Evolutionary conservation across 2,113 vertebrate species (phyloP).

Genomic region (Myiagra hebetior): DNA sequence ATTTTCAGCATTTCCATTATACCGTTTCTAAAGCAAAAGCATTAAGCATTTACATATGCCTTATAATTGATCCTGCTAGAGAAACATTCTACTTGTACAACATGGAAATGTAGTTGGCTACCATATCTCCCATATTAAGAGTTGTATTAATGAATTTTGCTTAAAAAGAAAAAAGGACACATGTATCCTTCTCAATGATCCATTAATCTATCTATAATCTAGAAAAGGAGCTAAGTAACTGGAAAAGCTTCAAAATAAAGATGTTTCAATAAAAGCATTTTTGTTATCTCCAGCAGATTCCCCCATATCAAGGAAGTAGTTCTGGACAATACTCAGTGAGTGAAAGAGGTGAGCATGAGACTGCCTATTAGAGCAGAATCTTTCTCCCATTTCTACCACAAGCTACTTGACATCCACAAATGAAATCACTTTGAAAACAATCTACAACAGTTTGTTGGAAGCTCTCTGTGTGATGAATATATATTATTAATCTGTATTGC

Average conservation of each 20-base stretch:
- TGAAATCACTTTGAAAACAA: background rate
- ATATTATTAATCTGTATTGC: background rate
- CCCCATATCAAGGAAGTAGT: background rate
- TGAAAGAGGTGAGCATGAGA: background rate
- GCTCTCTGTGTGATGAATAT: background rate
- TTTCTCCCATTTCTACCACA: background rate
- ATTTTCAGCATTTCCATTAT: background rate
- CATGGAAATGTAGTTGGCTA: background rate
- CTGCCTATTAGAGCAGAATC: background rate
- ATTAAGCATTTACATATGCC: background rate
- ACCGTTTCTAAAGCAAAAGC: background rate
- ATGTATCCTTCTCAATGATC: background rate
- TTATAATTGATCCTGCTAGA: background rate
- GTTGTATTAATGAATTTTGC: background rate
- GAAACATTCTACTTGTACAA: background rate
- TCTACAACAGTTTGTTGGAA: background rate
- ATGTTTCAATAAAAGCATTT: background rate
- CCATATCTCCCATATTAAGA: background rate
- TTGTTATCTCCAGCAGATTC: background rate
- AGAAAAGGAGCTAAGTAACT: background rate
- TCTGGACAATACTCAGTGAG: rapidly evolving
- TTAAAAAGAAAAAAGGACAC: background rate
- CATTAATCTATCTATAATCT: background rate
- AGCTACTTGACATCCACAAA: background rate
- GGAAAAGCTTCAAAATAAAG: background rate